Evolutionary conservation across 1,140 invertebrate species (phyloP), one percentile per base, ranked within the genome.

Genomic region (Gerris buenoi): DNA sequence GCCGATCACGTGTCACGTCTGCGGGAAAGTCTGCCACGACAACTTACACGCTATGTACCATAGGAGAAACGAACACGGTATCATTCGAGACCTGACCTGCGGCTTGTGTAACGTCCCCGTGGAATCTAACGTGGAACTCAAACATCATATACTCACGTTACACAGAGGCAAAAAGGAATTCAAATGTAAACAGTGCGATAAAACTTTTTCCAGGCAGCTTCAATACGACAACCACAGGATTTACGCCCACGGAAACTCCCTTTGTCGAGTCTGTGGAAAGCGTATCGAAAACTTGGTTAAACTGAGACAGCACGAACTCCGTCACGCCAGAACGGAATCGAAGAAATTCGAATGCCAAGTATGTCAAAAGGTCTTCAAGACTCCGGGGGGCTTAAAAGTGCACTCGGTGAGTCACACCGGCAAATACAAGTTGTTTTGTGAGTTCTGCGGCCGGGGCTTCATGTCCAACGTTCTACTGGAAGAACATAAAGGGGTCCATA

Each of bases 371-470:
- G 63, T 68, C 18, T 73, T 73, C 56, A 72, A 73, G 66, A 72
- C 69, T 18, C 63, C 65, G 22, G 68, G 65, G 27, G 71, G 71
- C 33, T 26, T 73, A 14, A 67, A 65, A 56, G 63, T 69, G 27
- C 72, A 73, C 64, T 25, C 25, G 18, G 68, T 66, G 3, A 58
- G 27, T 14, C 71, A 72, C 29, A 72, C 71, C n/a, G 71, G 70
- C 14, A 65, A 73, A 46, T 73, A 68, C 58, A 70, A 71, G 28
- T 71, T 65, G 64, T 67, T 63, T 29, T 73, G 72, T 67, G 66
- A 72, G 29, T 70, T 67, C 59, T 73, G 72, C 68, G 69, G 67
- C 22, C 46, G 65, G 25, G 72, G 71, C 14, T 73, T 73, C 65
- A 67, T 70, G 59, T 69, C 70, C 0, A 62, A 67, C 25, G 67